Percentiles rank a stretch among this genome's conserved stretches.
These are phyloP conservation scores for Bergia puertoricense DNA, from an alignment of 92 coral and sea anemone genomes.

Conservation along the genomic window DNA sequence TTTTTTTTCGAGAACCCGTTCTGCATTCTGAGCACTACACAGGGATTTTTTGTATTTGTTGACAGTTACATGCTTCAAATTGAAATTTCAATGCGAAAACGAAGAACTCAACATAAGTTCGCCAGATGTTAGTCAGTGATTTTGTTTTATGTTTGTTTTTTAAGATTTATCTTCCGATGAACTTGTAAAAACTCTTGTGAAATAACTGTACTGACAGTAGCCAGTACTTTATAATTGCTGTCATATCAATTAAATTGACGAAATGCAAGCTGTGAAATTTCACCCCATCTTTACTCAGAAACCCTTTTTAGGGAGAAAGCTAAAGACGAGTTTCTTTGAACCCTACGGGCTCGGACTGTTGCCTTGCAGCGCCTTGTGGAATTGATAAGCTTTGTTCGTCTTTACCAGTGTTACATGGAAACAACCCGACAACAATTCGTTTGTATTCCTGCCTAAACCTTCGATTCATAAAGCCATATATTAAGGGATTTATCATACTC, in stretches of 20 bases:
- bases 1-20: too few species aligned
- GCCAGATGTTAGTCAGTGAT: too few species aligned
- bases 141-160: too few species aligned
- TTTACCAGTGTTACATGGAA: slow-evolving; percentile 2
- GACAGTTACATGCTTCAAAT: too few species aligned
- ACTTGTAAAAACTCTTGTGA: too few species aligned
- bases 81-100: too few species aligned
- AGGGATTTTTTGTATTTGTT: too few species aligned
- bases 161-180: too few species aligned
- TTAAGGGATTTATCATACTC: slow-evolving; percentile 73
- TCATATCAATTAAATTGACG: background rate
- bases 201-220: background rate
- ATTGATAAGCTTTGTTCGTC: background rate
- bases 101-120: too few species aligned
- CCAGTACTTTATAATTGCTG: background rate
- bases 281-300: background rate
- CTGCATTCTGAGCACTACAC: too few species aligned
- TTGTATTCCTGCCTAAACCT: slow-evolving; percentile 65
- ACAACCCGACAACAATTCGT: slow-evolving; percentile 34
- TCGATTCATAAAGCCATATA: slow-evolving; percentile 63
- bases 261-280: too few species aligned
- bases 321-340: background rate
- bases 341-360: background rate
- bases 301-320: background rate
- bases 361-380: background rate